Conservation (phyloP, 2,797 vertebrate species). For the Premnoplex brunnescens region DNA sequence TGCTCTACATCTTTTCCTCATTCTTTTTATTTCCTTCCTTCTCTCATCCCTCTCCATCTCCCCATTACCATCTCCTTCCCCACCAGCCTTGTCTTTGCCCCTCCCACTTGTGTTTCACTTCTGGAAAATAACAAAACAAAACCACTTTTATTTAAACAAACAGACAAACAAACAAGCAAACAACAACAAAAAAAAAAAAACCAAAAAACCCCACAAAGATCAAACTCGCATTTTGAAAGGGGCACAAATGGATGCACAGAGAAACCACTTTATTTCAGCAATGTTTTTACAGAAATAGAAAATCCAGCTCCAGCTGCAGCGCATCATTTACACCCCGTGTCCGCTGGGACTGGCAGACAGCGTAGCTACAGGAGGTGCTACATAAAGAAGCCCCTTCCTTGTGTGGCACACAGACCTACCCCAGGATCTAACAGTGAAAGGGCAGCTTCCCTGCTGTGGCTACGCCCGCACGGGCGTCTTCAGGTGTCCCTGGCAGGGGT, state of each 20-base stretch:
- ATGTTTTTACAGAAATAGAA: neutral
- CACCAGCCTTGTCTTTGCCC: neutral
- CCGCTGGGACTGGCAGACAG: neutral
- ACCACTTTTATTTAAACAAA: neutral
- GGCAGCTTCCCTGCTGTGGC: neutral
- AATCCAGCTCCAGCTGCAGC: neutral
- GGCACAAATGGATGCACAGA: rapidly evolving
- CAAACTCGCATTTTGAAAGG: neutral
- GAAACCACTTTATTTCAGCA: neutral
- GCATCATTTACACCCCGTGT: neutral
- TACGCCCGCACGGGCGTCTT: neutral
- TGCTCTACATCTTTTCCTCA: neutral
- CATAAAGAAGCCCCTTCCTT: neutral
- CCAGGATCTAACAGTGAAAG: neutral
- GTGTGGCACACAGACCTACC: neutral
- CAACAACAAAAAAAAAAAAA: neutral
- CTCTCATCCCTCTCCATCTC: neutral
- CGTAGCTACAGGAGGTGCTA: neutral
- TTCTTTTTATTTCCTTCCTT: neutral
- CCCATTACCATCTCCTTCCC: neutral
- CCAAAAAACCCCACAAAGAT: neutral
- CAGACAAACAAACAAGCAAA: neutral
- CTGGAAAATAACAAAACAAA: neutral
- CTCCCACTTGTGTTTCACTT: neutral
- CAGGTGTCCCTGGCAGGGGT: neutral